Evolutionary conservation across 2,113 vertebrate genomes (phyloP).

Genomic region (Eulemur rufifrons): DNA sequence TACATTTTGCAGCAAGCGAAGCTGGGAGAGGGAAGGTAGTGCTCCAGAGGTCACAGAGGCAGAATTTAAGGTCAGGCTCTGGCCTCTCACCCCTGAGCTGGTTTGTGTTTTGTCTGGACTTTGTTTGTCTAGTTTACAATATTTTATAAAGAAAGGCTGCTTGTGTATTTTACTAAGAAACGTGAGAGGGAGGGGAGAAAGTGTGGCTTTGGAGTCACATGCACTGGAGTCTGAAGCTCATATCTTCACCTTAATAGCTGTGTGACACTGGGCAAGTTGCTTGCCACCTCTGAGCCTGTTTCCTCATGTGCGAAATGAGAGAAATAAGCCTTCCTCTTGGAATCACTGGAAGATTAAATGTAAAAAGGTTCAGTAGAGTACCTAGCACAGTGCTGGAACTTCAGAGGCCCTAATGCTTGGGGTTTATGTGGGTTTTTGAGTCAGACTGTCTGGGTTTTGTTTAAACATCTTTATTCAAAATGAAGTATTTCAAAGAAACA

Average conservation of each 20-base stretch:
- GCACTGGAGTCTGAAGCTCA: background rate
- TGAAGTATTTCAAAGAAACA: slow-evolving; percentile 44
- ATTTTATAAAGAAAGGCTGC: background rate
- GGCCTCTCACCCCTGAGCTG: background rate
- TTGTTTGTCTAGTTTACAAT: background rate
- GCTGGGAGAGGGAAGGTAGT: background rate
- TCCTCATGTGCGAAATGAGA: background rate
- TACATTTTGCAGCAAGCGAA: background rate
- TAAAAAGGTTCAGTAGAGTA: background rate
- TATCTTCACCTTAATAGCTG: background rate
- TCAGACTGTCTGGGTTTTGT: slow-evolving; percentile 55
- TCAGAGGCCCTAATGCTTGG: background rate
- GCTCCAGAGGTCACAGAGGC: background rate
- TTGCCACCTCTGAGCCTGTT: background rate
- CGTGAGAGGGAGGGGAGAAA: background rate
- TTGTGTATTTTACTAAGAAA: background rate
- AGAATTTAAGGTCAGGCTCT: background rate
- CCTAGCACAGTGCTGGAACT: background rate
- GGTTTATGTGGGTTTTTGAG: background rate
- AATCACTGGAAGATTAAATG: background rate
- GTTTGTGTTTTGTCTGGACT: background rate
- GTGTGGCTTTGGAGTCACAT: background rate
- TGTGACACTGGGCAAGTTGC: background rate
- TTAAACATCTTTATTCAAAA: slow-evolving; percentile 51
- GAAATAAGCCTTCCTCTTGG: background rate